Evolutionary conservation across 2,888 invertebrate species (phyloP).

Genomic region (Eueremaeus valkanovi): DNA sequence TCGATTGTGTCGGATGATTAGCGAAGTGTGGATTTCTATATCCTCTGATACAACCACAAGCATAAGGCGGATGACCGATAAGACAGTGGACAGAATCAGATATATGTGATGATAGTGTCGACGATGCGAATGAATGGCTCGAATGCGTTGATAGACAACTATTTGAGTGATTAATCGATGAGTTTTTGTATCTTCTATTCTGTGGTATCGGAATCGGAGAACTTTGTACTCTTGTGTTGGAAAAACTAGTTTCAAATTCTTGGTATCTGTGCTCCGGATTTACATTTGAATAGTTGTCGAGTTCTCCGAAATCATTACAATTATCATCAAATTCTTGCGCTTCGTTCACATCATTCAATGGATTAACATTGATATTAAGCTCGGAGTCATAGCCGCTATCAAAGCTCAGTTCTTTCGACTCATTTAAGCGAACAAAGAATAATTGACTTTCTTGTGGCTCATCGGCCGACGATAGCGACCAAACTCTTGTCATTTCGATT

Average conservation of each 20-base stretch:
- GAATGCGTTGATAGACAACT: constrained; percentile 8
- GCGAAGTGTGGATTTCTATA: neutral
- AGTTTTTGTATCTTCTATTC: neutral
- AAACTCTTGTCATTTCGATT: constrained; percentile 20
- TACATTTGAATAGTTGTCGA: neutral
- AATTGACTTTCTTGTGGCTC: neutral
- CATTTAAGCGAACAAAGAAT: neutral
- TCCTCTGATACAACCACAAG: constrained; percentile 23
- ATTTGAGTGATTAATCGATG: neutral
- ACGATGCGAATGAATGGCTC: neutral
- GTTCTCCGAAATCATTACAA: neutral
- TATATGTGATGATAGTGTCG: neutral
- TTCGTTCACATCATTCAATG: neutral
- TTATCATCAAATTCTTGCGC: neutral
- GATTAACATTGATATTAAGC: neutral
- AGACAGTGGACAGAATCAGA: constrained; percentile 4
- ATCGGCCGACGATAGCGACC: neutral
- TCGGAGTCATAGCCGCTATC: constrained; percentile 3
- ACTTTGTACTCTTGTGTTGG: constrained; percentile 15
- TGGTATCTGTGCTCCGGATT: neutral
- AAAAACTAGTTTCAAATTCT: neutral
- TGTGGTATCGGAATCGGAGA: constrained; percentile 27
- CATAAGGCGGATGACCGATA: constrained; percentile 24
- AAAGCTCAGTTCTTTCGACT: constrained; percentile 12
- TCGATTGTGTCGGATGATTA: neutral